A percentile compares a stretch with the other conserved stretches of the same genome.
These are phyloP conservation scores for Enteromius unitaeniatus DNA, from an alignment of 2,797 vertebrate genomes.

Conservation along the genomic window DNA sequence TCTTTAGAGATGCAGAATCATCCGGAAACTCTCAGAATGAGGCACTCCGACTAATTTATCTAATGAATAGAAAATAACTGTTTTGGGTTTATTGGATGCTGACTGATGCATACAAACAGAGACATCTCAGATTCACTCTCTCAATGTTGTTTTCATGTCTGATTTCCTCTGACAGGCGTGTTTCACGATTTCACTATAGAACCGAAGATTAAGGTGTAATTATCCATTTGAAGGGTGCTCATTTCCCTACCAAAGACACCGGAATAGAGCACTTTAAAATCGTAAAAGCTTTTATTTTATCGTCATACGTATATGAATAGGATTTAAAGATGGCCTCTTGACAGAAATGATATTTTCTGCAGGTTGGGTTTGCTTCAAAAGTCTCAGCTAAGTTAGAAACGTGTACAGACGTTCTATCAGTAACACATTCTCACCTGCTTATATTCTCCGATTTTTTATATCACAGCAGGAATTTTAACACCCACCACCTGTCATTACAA, in stretches of 20 bases:
- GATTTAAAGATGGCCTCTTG: not conserved
- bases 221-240: conserved; percentile 34
- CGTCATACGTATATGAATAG: not conserved
- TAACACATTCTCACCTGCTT: not conserved
- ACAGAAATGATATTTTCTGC: not conserved
- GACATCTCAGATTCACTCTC: conserved; percentile 32
- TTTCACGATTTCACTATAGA: conserved; percentile 52
- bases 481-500: conserved; percentile 8
- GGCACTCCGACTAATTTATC: conserved; percentile 54
- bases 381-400: not conserved
- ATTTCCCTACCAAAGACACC: conserved; percentile 18
- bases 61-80: conserved; percentile 63
- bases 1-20: conserved; percentile 64
- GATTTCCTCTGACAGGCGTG: conserved; percentile 37
- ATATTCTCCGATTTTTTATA: conserved; percentile 3
- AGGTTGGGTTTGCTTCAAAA: not conserved
- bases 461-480: conserved; percentile 5
- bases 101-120: conserved; percentile 45
- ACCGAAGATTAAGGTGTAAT: conserved; percentile 46
- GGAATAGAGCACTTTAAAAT: conserved; percentile 22
- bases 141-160: conserved; percentile 45
- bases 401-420: not conserved
- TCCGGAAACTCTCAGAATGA: conserved; percentile 57
- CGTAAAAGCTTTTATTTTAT: conserved; percentile 20
- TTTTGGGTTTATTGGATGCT: conserved; percentile 53